phyloP scores from a whole-genome alignment of 2,888 invertebrate genomes.

The Tinea trinotella region DNA sequence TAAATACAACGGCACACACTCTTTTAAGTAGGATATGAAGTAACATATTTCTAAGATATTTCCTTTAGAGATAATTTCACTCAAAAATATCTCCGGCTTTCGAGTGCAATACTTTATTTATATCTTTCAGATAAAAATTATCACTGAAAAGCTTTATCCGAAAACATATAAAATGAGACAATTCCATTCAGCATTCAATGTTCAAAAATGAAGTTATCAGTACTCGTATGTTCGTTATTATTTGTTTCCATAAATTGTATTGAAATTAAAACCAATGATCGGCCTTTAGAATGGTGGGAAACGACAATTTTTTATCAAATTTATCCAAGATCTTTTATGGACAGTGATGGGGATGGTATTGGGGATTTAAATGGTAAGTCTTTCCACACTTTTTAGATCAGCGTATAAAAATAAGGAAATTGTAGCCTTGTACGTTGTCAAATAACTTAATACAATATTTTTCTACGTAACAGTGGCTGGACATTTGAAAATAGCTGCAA shows the following conservation, averaged over 20 bases:
- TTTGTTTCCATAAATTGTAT: constrained; percentile 20
- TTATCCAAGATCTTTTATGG: constrained; percentile 85
- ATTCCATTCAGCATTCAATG: no score
- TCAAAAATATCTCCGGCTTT: not conserved
- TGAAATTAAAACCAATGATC: constrained; percentile 25
- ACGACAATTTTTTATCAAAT: constrained; percentile 84
- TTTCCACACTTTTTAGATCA: no score
- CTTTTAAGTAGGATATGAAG: not conserved
- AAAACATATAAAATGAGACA: no score
- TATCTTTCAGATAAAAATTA: not conserved
- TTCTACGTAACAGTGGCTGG: no score
- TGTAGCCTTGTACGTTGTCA: no score
- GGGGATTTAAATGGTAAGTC: constrained; percentile 71
- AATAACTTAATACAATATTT: no score
- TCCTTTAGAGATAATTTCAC: no score
- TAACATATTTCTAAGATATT: no score
- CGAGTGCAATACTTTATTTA: not conserved
- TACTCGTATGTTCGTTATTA: not conserved
- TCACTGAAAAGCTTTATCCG: not conserved
- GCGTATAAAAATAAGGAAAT: no score
- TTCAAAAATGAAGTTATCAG: constrained; percentile 22
- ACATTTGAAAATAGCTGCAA: no score
- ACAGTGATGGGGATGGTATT: constrained; percentile 83
- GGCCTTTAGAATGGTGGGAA: constrained; percentile 80
- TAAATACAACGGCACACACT: not conserved